Evolutionary conservation across 1,140 invertebrate genomes (phyloP), one percentile per base, ranked within the genome.

Genomic region (Drosophila oshimai): DNA sequence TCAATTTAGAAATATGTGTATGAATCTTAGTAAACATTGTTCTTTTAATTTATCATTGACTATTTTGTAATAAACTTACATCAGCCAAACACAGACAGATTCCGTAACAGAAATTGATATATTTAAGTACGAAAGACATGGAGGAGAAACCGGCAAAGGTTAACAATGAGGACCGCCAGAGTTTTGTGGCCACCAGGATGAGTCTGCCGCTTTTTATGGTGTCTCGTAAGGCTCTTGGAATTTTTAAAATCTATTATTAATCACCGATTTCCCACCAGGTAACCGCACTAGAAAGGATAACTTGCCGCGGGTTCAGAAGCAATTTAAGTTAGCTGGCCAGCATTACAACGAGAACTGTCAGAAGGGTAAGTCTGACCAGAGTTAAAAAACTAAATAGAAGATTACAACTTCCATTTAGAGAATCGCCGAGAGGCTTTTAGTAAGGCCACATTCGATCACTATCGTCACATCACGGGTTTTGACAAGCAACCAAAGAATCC

Each of bases 131-230:
- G 15, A 18, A 26, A 26, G 1, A 44, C 13, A 80, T 76, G 61
- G 54, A 61, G 1, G 39, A 45, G 7, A 61, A 54, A 18, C 20
- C 60, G 9, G 17, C n/a, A 3, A 86, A 72, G 37, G 28, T 65
- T 0, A 18, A 49, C 0, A 44, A 64, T 18, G 80, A 87, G 33
- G 81, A 75, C n/a, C 57, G 67, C 0, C 80, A 87, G 55, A 70
- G 54, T 46, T 87, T 87, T 33, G 73, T 88, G 36, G 53, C 81
- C 17, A 81, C 76, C 15, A 76, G 73, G 3, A 74, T 87, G 81
- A 81, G 76, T 37, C 34, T 87, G 15, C 81, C 81, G 4, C 76
- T 87, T 0, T 87, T 77, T 33, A 87, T 87, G 81, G 12, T 74
- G 0, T 74, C 81, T 6, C 83, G 81, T 87, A 62, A 62, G 76